A percentile compares a stretch with the other conserved stretches of the same genome.
phyloP scores from a whole-genome alignment of 1,140 invertebrate genomes.

The Aplysia californica region DNA sequence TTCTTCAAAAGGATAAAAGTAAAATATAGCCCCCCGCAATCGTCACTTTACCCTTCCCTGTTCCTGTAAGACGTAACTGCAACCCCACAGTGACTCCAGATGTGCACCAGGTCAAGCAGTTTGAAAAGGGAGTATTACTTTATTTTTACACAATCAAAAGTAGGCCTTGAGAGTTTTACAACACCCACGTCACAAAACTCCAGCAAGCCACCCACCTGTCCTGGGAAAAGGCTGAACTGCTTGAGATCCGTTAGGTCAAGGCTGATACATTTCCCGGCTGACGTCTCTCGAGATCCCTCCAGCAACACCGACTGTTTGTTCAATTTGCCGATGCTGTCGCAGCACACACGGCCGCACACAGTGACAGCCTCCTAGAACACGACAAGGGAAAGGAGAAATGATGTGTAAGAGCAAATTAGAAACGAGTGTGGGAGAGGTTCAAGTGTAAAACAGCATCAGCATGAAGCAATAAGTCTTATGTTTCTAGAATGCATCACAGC shows the following conservation, averaged over 20 bases:
- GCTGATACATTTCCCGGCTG: conserved; percentile 65
- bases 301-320: conserved; percentile 77
- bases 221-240: conserved; percentile 84
- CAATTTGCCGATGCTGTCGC: conserved; percentile 78
- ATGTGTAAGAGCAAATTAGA: not conserved
- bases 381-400: not conserved
- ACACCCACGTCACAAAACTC: too few relatives aligned
- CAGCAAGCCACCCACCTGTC: too few relatives aligned
- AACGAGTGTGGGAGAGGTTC: too few relatives aligned
- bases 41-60: too few relatives aligned
- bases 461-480: not conserved
- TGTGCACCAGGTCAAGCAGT: too few relatives aligned
- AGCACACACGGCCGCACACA: conserved; percentile 77
- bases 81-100: too few relatives aligned
- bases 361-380: conserved; percentile 61
- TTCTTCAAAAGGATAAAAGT: too few relatives aligned
- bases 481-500: not conserved
- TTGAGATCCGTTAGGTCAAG: conserved; percentile 75
- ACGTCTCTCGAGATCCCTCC: conserved; percentile 74
- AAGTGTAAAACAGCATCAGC: not conserved
- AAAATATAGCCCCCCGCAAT: too few relatives aligned
- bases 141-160: too few relatives aligned
- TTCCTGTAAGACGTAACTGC: too few relatives aligned
- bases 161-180: too few relatives aligned
- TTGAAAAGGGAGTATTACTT: too few relatives aligned